Base-by-base conservation (phyloP, 2,797 vertebrate species). In the Gorsachius magnificus region DNA sequence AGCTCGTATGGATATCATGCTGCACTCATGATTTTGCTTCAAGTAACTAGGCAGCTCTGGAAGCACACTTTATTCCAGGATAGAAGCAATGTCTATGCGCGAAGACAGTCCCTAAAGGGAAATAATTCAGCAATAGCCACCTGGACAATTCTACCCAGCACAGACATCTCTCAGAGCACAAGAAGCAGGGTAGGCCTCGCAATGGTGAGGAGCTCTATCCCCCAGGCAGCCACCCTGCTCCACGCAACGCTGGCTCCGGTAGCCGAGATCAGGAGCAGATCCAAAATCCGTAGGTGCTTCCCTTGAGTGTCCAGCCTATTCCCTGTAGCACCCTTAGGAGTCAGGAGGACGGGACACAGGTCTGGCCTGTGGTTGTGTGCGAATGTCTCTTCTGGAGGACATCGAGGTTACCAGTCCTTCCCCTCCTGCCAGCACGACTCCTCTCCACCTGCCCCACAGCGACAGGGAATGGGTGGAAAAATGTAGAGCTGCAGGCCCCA, bases 131-230 rank as follows among this genome's bases (percentile, higher is more conserved):
- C 87, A 92, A 33, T 66, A 92, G 74, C 56, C 46, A 50, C 29
- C 36, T 50, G 84, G 56, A 53, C 56, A 68, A 9, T 87, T 89
- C 43, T 94, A 10, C 57, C 2, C 4, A 75, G 84, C 87, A 75
- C 75, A 89, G 65, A 75, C 65, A n/a, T 87, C 77, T 90, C 53
- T 89, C 43, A 57, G 87, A 96, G 79, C 85, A 82, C 89, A 92
- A 83, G 61, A 70, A 87, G 53, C 3, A 8, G 58, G 80, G 35
- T 66, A 54, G 54, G 22, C 76, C 48, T 87, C 35, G 33, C 48
- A 78, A 74, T 19, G 54, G 15, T 26, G 77, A 88, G 86, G 60
- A 93, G 29, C 56, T 80, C 19, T 35, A 26, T 63, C 35, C 25
- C 58, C 20, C 18, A 18, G 48, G 48, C 60, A 92, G 78, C 70